Evolutionary conservation across 2,797 vertebrate species (phyloP).

Genomic region (Sternotherus odoratus): DNA sequence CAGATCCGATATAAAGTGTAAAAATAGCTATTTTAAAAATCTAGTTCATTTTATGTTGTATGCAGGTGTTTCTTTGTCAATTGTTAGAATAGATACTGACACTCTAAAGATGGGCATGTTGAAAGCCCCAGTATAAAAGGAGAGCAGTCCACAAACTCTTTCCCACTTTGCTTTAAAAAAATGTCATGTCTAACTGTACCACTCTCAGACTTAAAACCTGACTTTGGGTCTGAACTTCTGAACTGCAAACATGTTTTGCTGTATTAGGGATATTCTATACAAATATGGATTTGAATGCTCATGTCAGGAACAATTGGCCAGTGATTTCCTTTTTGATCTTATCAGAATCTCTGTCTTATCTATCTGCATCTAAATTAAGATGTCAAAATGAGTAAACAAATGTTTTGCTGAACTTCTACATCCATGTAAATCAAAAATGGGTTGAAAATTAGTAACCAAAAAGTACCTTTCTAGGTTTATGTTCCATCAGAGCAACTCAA

Average conservation of each 20-base stretch:
- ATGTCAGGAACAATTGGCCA: not conserved
- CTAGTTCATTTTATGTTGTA: not conserved
- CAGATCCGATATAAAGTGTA: not conserved
- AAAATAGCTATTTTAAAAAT: not conserved
- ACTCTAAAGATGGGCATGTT: not conserved
- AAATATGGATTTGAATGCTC: not conserved
- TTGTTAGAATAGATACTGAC: not conserved
- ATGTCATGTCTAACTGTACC: not conserved
- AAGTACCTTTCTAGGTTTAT: not conserved
- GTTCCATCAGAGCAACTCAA: not conserved
- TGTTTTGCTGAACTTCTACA: not conserved
- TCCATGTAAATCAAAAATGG: not conserved
- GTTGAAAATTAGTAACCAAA: not conserved
- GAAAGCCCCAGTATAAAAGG: no score
- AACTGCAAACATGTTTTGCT: conserved; percentile 14
- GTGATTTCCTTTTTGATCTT: not conserved
- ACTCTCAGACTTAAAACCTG: not conserved
- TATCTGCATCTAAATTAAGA: not conserved
- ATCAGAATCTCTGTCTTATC: not conserved
- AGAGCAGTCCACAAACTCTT: not conserved
- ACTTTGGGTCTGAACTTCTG: not conserved
- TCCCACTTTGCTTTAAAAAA: not conserved
- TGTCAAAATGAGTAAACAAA: not conserved
- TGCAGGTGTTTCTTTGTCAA: not conserved
- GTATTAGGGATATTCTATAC: not conserved